Conservation (phyloP, 2,113 vertebrate genomes). For the Columba janthina region DNA sequence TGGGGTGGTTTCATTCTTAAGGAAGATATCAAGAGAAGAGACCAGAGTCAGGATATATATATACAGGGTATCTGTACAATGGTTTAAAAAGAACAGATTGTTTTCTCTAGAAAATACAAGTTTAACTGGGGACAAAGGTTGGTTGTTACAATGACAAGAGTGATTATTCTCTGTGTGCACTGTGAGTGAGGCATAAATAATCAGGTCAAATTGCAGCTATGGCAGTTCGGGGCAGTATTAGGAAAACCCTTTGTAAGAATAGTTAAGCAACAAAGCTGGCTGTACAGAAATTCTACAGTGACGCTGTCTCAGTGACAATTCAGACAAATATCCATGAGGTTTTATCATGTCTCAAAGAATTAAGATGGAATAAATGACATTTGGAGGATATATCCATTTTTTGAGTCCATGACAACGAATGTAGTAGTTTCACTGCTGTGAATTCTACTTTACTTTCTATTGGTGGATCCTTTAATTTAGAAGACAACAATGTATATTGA, state of each 20-base stretch:
- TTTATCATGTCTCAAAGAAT: background rate
- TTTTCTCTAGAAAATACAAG: background rate
- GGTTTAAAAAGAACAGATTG: background rate
- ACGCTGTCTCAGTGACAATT: background rate
- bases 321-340: background rate
- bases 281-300: background rate
- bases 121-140: background rate
- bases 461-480: background rate
- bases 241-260: background rate
- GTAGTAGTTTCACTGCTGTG: background rate
- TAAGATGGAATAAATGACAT: background rate
- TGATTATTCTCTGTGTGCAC: background rate
- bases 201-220: background rate
- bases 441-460: background rate
- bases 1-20: background rate
- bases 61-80: background rate
- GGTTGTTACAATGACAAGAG: background rate
- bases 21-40: background rate
- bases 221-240: background rate
- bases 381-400: background rate
- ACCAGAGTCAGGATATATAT: background rate
- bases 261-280: background rate
- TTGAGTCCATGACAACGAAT: background rate
- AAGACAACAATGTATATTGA: background rate
- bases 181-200: background rate